phyloP scores from a whole-genome alignment of 92 coral and sea anemone genomes.

The Heliopora coerulea region DNA sequence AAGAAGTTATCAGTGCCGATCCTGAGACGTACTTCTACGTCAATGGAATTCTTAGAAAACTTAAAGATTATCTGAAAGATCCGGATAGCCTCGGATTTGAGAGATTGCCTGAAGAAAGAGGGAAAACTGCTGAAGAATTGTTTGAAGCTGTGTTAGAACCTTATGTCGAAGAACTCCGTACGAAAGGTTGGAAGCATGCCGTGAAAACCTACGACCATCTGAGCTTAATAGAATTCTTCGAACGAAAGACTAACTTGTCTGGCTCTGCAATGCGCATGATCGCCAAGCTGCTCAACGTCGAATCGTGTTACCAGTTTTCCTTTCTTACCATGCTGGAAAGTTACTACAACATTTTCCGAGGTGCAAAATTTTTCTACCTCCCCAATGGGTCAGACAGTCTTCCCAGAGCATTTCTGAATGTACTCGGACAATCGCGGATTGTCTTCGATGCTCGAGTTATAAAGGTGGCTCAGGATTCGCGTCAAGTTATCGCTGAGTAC shows the following conservation, averaged over 20 bases:
- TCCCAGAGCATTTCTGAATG: conserved; percentile 10
- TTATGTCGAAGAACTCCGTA: not conserved
- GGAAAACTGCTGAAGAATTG: conserved; percentile 1
- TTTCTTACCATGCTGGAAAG: not conserved
- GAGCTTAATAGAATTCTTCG: conserved; percentile 2
- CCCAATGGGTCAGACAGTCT: not conserved
- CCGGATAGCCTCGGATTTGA: conserved; percentile 5
- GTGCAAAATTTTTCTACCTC: not conserved
- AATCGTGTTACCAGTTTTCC: not conserved
- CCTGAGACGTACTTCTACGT: conserved; percentile 4
- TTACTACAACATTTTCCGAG: not conserved
- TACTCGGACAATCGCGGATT: not conserved
- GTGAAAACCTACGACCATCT: not conserved
- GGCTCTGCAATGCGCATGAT: not conserved
- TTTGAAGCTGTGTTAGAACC: not conserved
- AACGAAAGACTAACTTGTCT: not conserved
- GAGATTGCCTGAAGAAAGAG: not conserved
- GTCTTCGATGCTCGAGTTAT: not conserved
- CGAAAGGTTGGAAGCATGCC: not conserved
- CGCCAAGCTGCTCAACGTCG: not conserved
- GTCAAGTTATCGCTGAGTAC: not conserved
- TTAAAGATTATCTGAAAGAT: not conserved
- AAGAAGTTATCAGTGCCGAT: not conserved
- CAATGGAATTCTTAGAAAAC: conserved; percentile 2
- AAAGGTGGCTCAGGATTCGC: not conserved